Conservation (phyloP, 2,888 invertebrate genomes). For the Euclidia mi region DNA sequence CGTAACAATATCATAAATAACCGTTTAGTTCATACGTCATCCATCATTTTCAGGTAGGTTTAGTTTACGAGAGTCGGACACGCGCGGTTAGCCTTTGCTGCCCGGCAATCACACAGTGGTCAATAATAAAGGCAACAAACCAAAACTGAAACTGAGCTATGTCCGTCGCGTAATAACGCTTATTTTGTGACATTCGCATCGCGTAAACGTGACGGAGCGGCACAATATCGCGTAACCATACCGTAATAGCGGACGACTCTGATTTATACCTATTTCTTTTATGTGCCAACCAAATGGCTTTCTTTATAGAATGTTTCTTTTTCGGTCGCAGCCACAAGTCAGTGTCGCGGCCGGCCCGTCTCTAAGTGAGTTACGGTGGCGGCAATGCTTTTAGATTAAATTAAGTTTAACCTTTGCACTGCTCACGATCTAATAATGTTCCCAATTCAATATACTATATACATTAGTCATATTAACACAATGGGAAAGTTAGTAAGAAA, state of each 20-base stretch:
- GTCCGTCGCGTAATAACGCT: constrained; percentile 78
- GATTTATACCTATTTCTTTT: constrained; percentile 89
- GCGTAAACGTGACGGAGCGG: constrained; percentile 81
- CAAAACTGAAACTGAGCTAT: constrained; percentile 62
- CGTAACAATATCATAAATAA: too few relatives aligned
- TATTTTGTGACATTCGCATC: constrained; percentile 84
- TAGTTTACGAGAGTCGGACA: too few relatives aligned
- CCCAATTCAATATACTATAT: constrained; percentile 12
- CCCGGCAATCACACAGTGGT: constrained; percentile 38
- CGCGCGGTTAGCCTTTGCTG: constrained; percentile 33
- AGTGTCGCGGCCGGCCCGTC: constrained; percentile 63
- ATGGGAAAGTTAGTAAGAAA: background rate
- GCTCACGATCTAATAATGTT: constrained; percentile 50
- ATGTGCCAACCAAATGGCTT: constrained; percentile 83
- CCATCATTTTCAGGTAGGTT: too few relatives aligned
- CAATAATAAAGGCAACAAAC: constrained; percentile 52
- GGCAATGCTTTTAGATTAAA: constrained; percentile 72
- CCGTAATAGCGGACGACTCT: constrained; percentile 83
- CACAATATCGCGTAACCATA: constrained; percentile 79
- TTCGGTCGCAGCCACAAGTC: constrained; percentile 68
- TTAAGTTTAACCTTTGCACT: constrained; percentile 67
- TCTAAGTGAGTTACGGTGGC: constrained; percentile 68
- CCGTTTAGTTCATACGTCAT: too few relatives aligned
- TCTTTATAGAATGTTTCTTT: constrained; percentile 78
- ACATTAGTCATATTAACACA: background rate